Base-by-base conservation (phyloP, 2,113 vertebrate species). In the Tupaia chinensis region DNA sequence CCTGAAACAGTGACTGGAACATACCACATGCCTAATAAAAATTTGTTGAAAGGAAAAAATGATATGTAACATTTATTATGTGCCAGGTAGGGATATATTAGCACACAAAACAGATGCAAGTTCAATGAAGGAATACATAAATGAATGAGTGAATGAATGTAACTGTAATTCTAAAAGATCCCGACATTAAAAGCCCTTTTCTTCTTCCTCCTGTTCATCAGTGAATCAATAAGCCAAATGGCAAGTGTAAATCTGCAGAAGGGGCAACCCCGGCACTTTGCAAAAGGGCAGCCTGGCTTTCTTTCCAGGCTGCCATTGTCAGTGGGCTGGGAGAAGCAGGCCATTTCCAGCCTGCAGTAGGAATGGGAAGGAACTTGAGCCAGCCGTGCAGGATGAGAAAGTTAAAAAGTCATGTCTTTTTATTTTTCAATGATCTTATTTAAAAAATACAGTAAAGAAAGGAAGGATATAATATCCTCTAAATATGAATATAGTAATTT, bases 371-470 rank as follows among this genome's bases (percentile, higher is more conserved):
- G 23, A 12, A 6, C 1, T 0, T 3, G 34, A 84, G 16, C 19
- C 15, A 25, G 89, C 32, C 54, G 4, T 0, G 1, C 6, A 4
- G 19, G 89, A 66, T 11, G 19, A 19, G 54, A 90, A 69, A 65
- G 80, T n/a, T 32, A 56, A 32, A 53, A 9, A n/a, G 22, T 11
- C 68, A 17, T 15, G 14, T 14, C 25, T 56, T 20, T 54, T 65
- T 58, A 58, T 69, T 29, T 86, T 87, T 77, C 6, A 87, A 32
- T 63, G 56, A 34, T n/a, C 44, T 65, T 76, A 16, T 82, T 82
- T 89, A 82, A 91, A 90, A 89, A 89, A 84, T 53, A 15, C 2
- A n/a, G 53, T 66, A 81, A 83, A 87, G 44, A 65, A 92, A 82
- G 93, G 58, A 92, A 80, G 78, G 29, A 34, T 73, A 44, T 85